Percentiles rank a stretch among this genome's conserved stretches.
Evolutionary conservation across 2,113 vertebrate genomes (phyloP).

Genomic region (Notothenia rossii): DNA sequence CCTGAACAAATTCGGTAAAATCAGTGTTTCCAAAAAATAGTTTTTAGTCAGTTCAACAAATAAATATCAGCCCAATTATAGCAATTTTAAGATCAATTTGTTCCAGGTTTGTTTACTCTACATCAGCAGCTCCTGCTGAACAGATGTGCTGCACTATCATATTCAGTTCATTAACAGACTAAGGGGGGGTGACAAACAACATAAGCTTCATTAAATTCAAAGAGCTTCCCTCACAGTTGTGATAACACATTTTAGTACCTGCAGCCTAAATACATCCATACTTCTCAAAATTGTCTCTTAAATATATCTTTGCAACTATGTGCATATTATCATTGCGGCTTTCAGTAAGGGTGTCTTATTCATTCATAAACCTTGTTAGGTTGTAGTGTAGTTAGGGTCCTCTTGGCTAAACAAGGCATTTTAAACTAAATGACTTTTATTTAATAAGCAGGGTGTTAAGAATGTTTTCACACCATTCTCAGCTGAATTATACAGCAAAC

Average conservation of each 20-base stretch:
- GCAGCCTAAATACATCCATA: slow-evolving; percentile 25
- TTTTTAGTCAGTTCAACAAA: no score
- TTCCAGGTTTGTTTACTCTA: slow-evolving; percentile 56
- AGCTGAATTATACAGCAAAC: slow-evolving; percentile 29
- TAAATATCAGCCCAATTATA: slow-evolving; percentile 1
- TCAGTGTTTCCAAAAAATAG: no score
- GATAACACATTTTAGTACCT: slow-evolving; percentile 34
- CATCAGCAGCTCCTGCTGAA: slow-evolving; percentile 40
- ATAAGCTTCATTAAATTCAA: slow-evolving; percentile 62
- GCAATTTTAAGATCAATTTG: slow-evolving; percentile 33
- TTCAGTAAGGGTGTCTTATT: neutral
- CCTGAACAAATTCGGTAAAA: no score
- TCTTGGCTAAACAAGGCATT: neutral
- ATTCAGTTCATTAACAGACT: slow-evolving; percentile 24
- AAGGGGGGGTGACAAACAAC: slow-evolving; percentile 44
- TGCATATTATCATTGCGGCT: neutral
- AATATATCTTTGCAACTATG: neutral
- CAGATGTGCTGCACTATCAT: slow-evolving; percentile 51
- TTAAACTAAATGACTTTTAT: slow-evolving; percentile 3
- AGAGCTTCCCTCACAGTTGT: slow-evolving; percentile 36
- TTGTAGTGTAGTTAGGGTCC: neutral
- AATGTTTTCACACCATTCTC: slow-evolving; percentile 13
- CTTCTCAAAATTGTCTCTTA: slow-evolving; percentile 3
- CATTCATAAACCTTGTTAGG: neutral
- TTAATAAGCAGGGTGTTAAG: slow-evolving; percentile 3